A percentile compares a stretch with the other conserved stretches of the same genome.
Evolutionary conservation across 2,888 invertebrate species (phyloP).

Genomic region (Agriopis aurantiaria): DNA sequence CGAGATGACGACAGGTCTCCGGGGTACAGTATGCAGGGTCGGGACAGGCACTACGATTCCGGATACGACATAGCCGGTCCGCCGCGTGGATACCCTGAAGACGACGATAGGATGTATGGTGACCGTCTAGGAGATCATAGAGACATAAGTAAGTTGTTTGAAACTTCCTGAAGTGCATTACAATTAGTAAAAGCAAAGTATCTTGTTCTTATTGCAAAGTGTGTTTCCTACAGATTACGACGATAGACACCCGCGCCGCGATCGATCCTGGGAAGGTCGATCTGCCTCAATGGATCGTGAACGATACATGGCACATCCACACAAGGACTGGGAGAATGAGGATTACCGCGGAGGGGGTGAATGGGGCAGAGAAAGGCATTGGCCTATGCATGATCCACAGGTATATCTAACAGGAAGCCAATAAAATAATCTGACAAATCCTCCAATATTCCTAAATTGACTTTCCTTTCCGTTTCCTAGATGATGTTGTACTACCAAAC

Average conservation of each 20-base stretch:
- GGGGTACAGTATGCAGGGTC: slow-evolving; percentile 70
- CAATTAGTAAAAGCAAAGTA: neutral
- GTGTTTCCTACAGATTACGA: slow-evolving; percentile 73
- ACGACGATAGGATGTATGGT: slow-evolving; percentile 84
- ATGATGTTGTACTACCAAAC: slow-evolving; percentile 72
- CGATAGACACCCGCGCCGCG: slow-evolving; percentile 80
- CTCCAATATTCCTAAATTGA: neutral
- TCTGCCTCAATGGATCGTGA: slow-evolving; percentile 81
- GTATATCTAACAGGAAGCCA: slow-evolving; percentile 49
- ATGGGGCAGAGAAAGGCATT: slow-evolving; percentile 81
- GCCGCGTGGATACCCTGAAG: slow-evolving; percentile 81
- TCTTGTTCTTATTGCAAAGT: slow-evolving; percentile 5
- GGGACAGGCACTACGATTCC: slow-evolving; percentile 81
- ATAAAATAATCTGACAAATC: neutral
- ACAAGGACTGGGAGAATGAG: slow-evolving; percentile 83
- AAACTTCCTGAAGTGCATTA: slow-evolving; percentile 11
- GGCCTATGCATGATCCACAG: slow-evolving; percentile 82
- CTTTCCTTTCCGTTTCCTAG: slow-evolving; percentile 56
- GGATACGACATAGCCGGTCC: slow-evolving; percentile 80
- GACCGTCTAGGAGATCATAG: slow-evolving; percentile 79
- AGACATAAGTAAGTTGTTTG: slow-evolving; percentile 71
- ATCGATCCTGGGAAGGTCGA: slow-evolving; percentile 86
- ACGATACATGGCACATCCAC: slow-evolving; percentile 76
- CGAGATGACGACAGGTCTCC: slow-evolving; percentile 81
- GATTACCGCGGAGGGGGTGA: slow-evolving; percentile 85